Conservation (phyloP, 2,888 invertebrate species). For the Drosophila mimica region DNA sequence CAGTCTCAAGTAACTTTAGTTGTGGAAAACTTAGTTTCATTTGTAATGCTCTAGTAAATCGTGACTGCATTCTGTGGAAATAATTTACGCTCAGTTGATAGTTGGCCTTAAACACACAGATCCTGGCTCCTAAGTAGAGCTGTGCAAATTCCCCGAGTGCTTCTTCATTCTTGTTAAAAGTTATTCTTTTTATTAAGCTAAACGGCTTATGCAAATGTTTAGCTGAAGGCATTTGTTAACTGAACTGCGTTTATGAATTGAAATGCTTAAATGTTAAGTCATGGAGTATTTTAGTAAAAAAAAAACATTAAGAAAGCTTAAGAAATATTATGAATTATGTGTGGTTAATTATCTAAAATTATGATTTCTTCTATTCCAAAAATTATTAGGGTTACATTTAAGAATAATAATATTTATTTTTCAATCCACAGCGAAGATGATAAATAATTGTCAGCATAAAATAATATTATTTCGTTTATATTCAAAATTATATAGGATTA, state of each 20-base stretch:
- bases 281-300: neutral
- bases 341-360: neutral
- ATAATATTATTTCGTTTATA: no score
- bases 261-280: neutral
- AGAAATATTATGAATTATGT: neutral
- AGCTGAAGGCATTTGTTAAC: neutral
- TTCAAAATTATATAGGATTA: no score
- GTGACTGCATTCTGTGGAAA: slow-evolving; percentile 62
- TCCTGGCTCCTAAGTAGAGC: slow-evolving; percentile 9
- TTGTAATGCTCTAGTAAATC: slow-evolving; percentile 61
- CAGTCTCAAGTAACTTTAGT: slow-evolving; percentile 37
- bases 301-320: neutral
- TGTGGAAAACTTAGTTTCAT: slow-evolving; percentile 54
- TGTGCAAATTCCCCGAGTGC: neutral
- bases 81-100: slow-evolving; percentile 65
- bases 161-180: slow-evolving; percentile 20
- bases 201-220: slow-evolving; percentile 11
- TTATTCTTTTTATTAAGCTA: slow-evolving; percentile 18
- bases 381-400: neutral
- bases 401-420: no score
- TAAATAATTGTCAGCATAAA: no score
- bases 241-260: neutral
- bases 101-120: slow-evolving; percentile 31
- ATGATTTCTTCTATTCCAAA: neutral
- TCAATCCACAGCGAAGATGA: no score